These are phyloP conservation scores for Drosophila recens DNA, from an alignment of 2,888 invertebrate species.

Conservation along the genomic window DNA sequence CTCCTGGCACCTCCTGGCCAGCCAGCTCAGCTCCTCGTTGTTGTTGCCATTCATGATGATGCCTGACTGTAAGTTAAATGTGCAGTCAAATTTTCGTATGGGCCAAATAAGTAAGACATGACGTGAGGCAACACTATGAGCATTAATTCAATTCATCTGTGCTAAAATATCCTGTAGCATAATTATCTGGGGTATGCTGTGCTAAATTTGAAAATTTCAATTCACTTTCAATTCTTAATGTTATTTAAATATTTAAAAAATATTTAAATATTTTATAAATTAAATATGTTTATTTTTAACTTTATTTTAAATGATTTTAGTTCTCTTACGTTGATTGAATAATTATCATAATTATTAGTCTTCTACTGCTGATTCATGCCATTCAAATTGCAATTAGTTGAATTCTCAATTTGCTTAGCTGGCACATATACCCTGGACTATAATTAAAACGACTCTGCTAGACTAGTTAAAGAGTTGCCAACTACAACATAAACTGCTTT, in stretches of 20 bases:
- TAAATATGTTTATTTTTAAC: background rate
- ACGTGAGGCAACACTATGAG: slow-evolving; percentile 25
- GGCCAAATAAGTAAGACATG: slow-evolving; percentile 47
- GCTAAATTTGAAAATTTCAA: background rate
- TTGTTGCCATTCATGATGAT: slow-evolving; percentile 20
- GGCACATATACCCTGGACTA: background rate
- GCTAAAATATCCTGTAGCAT: slow-evolving; percentile 15
- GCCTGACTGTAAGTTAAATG: slow-evolving; percentile 35
- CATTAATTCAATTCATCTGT: slow-evolving; percentile 48
- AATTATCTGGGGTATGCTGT: background rate
- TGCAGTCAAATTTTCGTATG: slow-evolving; percentile 50
- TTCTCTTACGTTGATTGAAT: background rate
- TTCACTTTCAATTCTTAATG: background rate
- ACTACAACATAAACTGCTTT: background rate
- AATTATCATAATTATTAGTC: no score
- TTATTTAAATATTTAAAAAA: background rate
- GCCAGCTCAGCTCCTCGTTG: background rate
- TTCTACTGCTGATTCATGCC: background rate
- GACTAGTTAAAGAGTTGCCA: background rate
- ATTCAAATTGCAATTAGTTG: background rate
- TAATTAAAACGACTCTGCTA: no score
- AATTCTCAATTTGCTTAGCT: background rate
- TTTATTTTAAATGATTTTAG: background rate
- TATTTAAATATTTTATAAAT: background rate
- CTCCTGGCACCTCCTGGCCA: slow-evolving; percentile 4